These are phyloP conservation scores for Pachycephala philippinensis DNA, from an alignment of 2,113 vertebrate species.

Conservation along the genomic window DNA sequence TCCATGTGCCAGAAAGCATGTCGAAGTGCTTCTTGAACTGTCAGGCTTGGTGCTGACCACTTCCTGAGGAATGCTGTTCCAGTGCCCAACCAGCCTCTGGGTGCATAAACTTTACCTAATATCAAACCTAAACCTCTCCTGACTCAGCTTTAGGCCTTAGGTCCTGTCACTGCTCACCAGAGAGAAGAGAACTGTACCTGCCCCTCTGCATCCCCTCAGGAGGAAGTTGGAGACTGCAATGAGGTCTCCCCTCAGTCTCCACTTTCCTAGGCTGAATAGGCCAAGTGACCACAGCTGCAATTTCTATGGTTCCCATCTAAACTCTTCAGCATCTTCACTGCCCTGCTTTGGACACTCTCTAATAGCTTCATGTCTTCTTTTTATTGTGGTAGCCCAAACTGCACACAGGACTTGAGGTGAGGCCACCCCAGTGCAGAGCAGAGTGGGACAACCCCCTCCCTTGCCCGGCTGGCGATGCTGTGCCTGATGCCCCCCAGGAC, in stretches of 20 bases:
- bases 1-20: not conserved
- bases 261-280: not conserved
- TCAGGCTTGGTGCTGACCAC: not conserved
- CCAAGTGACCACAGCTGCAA: not conserved
- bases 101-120: not conserved
- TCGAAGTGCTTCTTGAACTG: not conserved
- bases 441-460: not conserved
- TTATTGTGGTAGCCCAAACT: not conserved
- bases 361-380: not conserved
- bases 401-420: fast-evolving
- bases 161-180: not conserved
- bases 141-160: not conserved
- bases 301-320: not conserved
- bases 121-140: not conserved
- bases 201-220: fast-evolving
- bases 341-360: not conserved
- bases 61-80: not conserved
- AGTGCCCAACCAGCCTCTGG: not conserved
- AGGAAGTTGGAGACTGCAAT: not conserved
- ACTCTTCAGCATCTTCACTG: not conserved
- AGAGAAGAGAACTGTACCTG: not conserved
- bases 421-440: fast-evolving
- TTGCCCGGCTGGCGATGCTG: fast-evolving
- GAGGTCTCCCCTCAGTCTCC: not conserved
- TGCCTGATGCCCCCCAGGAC: not conserved